phyloP scores from a whole-genome alignment of 1,140 invertebrate genomes.

The Triops longicaudatus region DNA sequence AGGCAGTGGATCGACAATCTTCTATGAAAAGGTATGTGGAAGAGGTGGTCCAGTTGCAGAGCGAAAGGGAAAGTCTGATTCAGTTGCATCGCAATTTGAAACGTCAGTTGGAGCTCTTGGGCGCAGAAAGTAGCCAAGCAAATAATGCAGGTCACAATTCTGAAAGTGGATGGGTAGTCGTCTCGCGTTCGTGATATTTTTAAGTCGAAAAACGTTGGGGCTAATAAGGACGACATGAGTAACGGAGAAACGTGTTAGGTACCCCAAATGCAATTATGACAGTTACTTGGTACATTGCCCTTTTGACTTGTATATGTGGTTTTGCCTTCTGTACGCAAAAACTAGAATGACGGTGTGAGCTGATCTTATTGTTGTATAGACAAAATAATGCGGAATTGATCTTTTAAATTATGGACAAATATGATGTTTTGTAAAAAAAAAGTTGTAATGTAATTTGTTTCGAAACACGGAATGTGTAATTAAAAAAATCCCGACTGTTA shows the following conservation, averaged over 20 bases:
- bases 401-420: no score
- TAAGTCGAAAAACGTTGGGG: neutral
- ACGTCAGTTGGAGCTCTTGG: slow-evolving; percentile 18
- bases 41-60: slow-evolving; percentile 25
- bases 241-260: neutral
- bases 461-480: no score
- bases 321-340: no score
- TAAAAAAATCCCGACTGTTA: no score
- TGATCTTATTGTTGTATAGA: no score
- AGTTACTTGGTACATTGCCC: no score
- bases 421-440: no score
- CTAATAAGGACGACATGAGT: neutral
- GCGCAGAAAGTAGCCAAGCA: neutral
- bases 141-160: slow-evolving; percentile 2
- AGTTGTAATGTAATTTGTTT: no score
- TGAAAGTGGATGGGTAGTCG: slow-evolving; percentile 27
- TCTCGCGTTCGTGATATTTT: slow-evolving; percentile 19
- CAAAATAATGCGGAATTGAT: no score
- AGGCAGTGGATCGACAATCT: neutral
- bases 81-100: slow-evolving; percentile 27
- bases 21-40: slow-evolving; percentile 24
- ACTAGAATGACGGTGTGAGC: no score
- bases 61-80: slow-evolving; percentile 23
- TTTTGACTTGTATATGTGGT: no score
- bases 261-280: neutral